These are phyloP conservation scores for Alligator mississippiensis DNA, from an alignment of 2,113 vertebrate genomes.

Conservation along the genomic window DNA sequence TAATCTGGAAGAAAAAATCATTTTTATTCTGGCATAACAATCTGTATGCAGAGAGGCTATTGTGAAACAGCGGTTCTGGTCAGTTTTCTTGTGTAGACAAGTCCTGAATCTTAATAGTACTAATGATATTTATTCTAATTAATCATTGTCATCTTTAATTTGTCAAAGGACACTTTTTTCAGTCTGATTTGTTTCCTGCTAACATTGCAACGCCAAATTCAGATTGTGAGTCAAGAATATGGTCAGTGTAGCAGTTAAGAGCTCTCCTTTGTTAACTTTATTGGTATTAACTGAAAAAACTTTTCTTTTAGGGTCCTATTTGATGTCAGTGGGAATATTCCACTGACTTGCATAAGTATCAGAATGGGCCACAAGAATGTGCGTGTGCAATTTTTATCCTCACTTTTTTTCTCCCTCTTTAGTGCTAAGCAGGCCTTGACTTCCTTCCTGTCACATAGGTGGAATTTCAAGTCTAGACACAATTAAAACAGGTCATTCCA, in stretches of 20 bases:
- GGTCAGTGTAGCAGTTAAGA: background rate
- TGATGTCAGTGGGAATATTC: background rate
- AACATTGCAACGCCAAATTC: slow-evolving; percentile 26
- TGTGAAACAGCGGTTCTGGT: background rate
- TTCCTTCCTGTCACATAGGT: slow-evolving; percentile 55
- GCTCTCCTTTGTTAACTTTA: background rate
- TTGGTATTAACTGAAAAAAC: background rate
- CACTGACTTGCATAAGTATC: background rate
- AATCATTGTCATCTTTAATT: background rate
- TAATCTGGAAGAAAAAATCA: background rate
- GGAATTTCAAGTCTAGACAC: slow-evolving; percentile 47
- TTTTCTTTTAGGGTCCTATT: background rate
- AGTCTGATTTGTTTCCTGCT: background rate
- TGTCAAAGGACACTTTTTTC: background rate
- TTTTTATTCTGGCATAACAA: background rate
- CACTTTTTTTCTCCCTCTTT: background rate
- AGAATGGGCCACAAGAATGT: background rate
- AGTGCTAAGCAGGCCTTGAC: background rate
- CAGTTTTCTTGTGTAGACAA: background rate
- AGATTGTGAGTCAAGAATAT: background rate
- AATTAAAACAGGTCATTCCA: slow-evolving; percentile 69
- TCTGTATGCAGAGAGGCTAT: background rate
- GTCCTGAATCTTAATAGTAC: background rate
- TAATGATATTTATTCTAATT: background rate
- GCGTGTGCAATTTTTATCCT: background rate